Conservation (phyloP, 2,888 invertebrate species). For the Amphipyra tragopoginis region DNA sequence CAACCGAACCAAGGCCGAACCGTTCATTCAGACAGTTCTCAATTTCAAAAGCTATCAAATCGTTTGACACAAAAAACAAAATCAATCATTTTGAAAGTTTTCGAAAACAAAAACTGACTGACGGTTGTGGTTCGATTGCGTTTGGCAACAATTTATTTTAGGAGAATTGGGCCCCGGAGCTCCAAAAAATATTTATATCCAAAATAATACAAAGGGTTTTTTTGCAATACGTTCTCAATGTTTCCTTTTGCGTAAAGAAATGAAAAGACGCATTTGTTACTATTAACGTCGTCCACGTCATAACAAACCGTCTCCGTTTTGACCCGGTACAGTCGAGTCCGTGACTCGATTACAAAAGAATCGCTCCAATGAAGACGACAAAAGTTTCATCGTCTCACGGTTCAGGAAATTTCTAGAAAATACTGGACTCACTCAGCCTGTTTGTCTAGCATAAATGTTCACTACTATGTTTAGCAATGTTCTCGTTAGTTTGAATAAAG, state of each 20-base stretch:
- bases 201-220: slow-evolving; percentile 9
- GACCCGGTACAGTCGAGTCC: slow-evolving; percentile 56
- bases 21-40: too few species aligned
- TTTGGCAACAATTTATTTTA: too few species aligned
- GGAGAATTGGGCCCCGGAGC: too few species aligned
- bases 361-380: slow-evolving; percentile 56
- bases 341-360: slow-evolving; percentile 66
- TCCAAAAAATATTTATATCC: neutral
- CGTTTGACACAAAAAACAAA: too few species aligned
- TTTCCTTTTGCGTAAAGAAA: slow-evolving; percentile 37
- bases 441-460: slow-evolving; percentile 40
- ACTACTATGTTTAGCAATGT: slow-evolving; percentile 34
- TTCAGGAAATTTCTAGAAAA: slow-evolving; percentile 28
- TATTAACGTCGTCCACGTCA: slow-evolving; percentile 61
- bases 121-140: too few species aligned
- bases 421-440: slow-evolving; percentile 40
- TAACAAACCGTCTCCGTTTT: slow-evolving; percentile 60
- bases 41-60: too few species aligned
- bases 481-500: slow-evolving; percentile 24
- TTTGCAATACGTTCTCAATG: slow-evolving; percentile 6
- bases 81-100: too few species aligned
- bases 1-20: too few species aligned
- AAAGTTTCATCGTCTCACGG: slow-evolving; percentile 44
- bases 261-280: slow-evolving; percentile 56
- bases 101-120: too few species aligned